phyloP scores from a whole-genome alignment of 2,113 vertebrate genomes.

The Taxidea taxus region DNA sequence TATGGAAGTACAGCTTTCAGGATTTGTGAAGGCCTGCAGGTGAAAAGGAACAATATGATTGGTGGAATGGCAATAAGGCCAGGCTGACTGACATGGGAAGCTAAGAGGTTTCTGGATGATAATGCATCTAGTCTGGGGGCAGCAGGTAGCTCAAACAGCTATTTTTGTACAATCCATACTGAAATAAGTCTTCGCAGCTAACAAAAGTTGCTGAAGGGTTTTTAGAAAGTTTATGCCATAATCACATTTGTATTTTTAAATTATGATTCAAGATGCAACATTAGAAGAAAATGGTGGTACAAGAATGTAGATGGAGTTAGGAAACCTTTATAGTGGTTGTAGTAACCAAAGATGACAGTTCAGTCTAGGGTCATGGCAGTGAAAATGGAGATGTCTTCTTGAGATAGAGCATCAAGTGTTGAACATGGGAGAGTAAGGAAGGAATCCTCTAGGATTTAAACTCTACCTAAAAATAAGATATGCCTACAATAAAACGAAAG shows the following conservation, averaged over 20 bases:
- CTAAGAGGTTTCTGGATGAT: background rate
- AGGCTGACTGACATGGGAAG: background rate
- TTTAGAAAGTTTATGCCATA: background rate
- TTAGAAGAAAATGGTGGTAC: background rate
- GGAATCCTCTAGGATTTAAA: background rate
- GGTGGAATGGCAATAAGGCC: background rate
- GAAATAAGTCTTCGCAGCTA: background rate
- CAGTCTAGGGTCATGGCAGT: too few relatives aligned
- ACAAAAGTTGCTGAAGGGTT: background rate
- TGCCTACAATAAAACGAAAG: background rate
- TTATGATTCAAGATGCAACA: background rate
- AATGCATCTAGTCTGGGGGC: background rate
- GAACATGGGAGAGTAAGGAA: background rate
- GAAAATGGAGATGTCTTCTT: background rate
- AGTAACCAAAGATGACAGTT: background rate
- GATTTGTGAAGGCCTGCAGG: background rate
- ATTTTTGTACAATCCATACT: background rate
- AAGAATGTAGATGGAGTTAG: background rate
- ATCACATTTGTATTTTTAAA: background rate
- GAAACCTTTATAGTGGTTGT: background rate
- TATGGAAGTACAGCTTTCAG: background rate
- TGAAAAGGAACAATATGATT: background rate
- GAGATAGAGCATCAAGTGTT: background rate
- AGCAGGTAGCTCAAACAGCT: background rate
- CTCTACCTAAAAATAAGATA: background rate